Percentiles rank a stretch among this genome's conserved stretches.
Evolutionary conservation across 2,888 invertebrate genomes (phyloP).

Genomic region (Drosophila lacicola): DNA sequence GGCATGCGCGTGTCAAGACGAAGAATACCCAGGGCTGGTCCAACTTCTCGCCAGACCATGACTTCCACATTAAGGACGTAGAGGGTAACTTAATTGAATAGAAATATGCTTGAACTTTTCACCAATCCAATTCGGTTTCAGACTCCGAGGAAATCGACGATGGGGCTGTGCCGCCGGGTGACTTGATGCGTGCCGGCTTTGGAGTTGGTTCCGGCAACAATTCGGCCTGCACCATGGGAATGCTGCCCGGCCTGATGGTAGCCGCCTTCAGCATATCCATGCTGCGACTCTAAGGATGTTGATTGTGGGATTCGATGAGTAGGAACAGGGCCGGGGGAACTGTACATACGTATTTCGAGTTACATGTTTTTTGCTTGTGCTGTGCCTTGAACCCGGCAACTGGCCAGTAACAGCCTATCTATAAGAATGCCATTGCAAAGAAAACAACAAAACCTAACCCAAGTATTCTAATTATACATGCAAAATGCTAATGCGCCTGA

Average conservation of each 20-base stretch:
- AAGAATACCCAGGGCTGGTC: constrained; percentile 83
- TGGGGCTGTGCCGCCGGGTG: constrained; percentile 65
- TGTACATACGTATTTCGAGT: constrained; percentile 51
- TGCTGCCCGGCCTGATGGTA: constrained; percentile 17
- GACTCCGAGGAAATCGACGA: constrained; percentile 38
- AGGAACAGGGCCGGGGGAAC: constrained; percentile 7
- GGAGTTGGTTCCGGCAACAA: constrained; percentile 33
- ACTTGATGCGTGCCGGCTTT: constrained; percentile 72
- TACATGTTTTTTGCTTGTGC: constrained; percentile 32
- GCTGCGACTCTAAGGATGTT: constrained; percentile 50
- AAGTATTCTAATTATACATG: constrained; percentile 77
- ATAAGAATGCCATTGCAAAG: constrained; percentile 51
- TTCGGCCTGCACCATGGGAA: constrained; percentile 11
- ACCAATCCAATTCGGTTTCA: neutral
- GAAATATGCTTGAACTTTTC: neutral
- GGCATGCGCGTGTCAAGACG: constrained; percentile 82
- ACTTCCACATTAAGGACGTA: constrained; percentile 67
- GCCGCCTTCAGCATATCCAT: constrained; percentile 25
- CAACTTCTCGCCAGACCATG: constrained; percentile 78
- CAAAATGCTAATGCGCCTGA: constrained; percentile 66
- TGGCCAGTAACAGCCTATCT: constrained; percentile 40
- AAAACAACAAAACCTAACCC: constrained; percentile 28
- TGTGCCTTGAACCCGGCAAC: constrained; percentile 40
- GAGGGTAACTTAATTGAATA: constrained; percentile 41
- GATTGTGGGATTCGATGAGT: neutral